Evolutionary conservation across 2,888 invertebrate species (phyloP).

Genomic region (Gymnocheta viridis): DNA sequence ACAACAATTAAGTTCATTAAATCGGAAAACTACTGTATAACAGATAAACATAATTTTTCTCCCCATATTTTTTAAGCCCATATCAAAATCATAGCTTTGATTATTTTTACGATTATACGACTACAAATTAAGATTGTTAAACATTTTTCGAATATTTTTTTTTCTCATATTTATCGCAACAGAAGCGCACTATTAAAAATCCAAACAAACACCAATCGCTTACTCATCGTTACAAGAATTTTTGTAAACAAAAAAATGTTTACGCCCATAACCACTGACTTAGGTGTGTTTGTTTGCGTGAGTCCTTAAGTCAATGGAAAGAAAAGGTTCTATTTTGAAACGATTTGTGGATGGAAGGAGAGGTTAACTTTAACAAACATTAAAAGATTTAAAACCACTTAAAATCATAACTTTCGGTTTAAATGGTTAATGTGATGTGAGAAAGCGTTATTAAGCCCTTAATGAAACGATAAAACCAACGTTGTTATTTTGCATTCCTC

Average conservation of each 20-base stretch:
- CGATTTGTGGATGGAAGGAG: not conserved
- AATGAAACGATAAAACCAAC: conserved; percentile 59
- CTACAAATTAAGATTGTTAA: too few species aligned
- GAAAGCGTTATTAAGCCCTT: conserved; percentile 52
- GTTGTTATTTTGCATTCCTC: not conserved
- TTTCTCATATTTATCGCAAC: not conserved
- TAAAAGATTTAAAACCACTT: conserved; percentile 71
- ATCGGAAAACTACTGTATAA: too few species aligned
- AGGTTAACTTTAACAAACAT: conserved; percentile 60
- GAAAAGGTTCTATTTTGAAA: not conserved
- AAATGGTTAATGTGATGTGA: conserved; percentile 61
- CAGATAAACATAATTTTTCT: too few species aligned
- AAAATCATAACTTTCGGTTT: conserved; percentile 63
- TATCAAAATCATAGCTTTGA: too few species aligned
- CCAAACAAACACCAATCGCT: conserved; percentile 20
- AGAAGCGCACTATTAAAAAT: not conserved
- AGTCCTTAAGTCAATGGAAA: not conserved
- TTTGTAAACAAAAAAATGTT: not conserved
- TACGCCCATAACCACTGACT: not conserved
- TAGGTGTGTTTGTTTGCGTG: conserved; percentile 16
- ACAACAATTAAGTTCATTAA: too few species aligned
- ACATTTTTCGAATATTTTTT: too few species aligned
- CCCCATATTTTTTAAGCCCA: too few species aligned
- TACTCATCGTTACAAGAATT: conserved; percentile 44
- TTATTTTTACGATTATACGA: too few species aligned